Evolutionary conservation across 1,140 invertebrate genomes (phyloP).

Genomic region (Planococcus citri): DNA sequence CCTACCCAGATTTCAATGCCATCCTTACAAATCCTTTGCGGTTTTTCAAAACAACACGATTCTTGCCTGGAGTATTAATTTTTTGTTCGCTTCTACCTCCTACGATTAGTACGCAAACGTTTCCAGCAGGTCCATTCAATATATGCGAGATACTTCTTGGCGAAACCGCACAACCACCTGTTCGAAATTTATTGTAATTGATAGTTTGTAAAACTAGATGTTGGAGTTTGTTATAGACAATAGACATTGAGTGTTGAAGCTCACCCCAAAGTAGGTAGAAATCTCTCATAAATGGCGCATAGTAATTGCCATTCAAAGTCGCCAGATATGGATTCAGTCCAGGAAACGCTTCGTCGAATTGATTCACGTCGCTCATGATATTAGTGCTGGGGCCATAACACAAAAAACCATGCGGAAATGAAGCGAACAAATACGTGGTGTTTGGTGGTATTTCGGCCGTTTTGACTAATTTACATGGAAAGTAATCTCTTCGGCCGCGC

Average conservation of each 20-base stretch:
- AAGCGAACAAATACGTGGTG: slow-evolving; percentile 73
- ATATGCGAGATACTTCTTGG: neutral
- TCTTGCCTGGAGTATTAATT: slow-evolving; percentile 52
- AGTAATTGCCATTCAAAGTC: slow-evolving; percentile 68
- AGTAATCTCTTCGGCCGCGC: slow-evolving; percentile 64
- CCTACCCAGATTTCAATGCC: neutral
- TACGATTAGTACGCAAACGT: slow-evolving; percentile 53
- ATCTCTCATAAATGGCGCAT: slow-evolving; percentile 64
- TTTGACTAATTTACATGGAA: slow-evolving; percentile 71
- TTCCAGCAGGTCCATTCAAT: slow-evolving; percentile 34
- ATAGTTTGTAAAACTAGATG: too few species aligned
- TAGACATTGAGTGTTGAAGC: too few species aligned
- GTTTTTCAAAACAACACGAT: slow-evolving; percentile 53
- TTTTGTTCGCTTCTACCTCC: slow-evolving; percentile 72
- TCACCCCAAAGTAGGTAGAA: slow-evolving; percentile 42
- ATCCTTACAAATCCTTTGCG: slow-evolving; percentile 25
- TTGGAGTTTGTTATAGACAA: too few species aligned
- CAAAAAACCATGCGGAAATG: slow-evolving; percentile 81
- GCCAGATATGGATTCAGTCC: slow-evolving; percentile 56
- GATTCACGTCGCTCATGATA: slow-evolving; percentile 62
- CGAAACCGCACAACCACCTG: neutral
- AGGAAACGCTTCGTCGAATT: slow-evolving; percentile 63
- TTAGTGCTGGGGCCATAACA: slow-evolving; percentile 61
- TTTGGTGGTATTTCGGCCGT: slow-evolving; percentile 62
- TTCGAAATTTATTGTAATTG: too few species aligned